phyloP scores from a whole-genome alignment of 2,113 vertebrate genomes.

The Fukomys damarensis region DNA sequence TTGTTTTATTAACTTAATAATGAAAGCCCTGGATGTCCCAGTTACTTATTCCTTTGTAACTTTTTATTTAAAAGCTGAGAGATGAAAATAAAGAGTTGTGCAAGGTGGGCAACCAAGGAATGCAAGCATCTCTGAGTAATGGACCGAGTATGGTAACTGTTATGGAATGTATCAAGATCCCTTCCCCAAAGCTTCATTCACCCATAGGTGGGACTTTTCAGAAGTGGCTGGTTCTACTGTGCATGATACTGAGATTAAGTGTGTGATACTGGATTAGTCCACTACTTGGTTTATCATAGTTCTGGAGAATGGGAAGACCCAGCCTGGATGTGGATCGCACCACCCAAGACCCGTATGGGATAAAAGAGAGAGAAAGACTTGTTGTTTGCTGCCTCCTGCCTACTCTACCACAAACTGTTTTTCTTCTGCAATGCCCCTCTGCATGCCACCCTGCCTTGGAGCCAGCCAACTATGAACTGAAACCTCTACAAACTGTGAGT shows the following conservation, averaged over 20 bases:
- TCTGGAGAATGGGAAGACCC: not conserved
- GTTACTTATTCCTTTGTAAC: not conserved
- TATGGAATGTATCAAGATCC: not conserved
- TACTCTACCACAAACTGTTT: not conserved
- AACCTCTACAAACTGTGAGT: not conserved
- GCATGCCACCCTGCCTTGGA: not conserved
- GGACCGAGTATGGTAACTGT: conserved; percentile 35
- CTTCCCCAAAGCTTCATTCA: not conserved
- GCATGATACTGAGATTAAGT: not conserved
- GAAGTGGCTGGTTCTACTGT: not conserved
- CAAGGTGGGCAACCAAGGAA: conserved; percentile 43
- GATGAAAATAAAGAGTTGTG: conserved; percentile 28
- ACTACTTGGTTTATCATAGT: not conserved
- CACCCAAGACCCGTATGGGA: not conserved
- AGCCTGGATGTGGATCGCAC: not conserved
- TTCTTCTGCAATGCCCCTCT: not conserved
- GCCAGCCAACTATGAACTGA: not conserved
- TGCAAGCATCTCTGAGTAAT: conserved; percentile 62
- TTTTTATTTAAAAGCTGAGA: conserved; percentile 64
- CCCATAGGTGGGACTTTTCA: not conserved
- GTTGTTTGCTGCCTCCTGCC: not conserved
- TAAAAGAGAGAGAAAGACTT: not conserved
- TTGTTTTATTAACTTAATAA: not conserved
- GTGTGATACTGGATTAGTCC: not conserved
- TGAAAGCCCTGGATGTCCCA: not conserved